phyloP scores from a whole-genome alignment of 2,113 vertebrate species.

The Plestiodon gilberti region DNA sequence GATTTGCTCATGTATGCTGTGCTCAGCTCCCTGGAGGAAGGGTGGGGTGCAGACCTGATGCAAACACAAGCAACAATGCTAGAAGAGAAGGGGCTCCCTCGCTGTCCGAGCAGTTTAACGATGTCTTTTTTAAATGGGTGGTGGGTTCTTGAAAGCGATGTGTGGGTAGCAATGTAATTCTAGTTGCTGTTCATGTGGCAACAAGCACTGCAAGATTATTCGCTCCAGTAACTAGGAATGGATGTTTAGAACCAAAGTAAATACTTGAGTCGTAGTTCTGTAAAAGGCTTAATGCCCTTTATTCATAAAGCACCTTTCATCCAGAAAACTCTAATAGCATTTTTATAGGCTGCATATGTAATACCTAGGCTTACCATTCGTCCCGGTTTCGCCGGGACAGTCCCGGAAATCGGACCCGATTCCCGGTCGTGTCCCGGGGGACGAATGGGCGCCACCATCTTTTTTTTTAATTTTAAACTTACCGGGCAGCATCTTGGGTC shows the following conservation, averaged over 20 bases:
- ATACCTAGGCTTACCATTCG: too few relatives aligned
- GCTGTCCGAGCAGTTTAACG: neutral
- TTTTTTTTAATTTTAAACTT: too few relatives aligned
- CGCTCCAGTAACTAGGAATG: conserved; percentile 58
- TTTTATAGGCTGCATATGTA: neutral
- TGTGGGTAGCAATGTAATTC: neutral
- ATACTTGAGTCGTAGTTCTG: neutral
- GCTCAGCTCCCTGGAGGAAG: neutral
- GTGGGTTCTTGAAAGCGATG: neutral
- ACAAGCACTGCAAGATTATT: conserved; percentile 58
- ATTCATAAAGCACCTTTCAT: conserved; percentile 44
- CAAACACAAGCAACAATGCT: neutral
- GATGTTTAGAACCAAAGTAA: conserved; percentile 61
- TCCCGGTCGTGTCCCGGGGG: too few relatives aligned
- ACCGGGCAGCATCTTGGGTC: too few relatives aligned
- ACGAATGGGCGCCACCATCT: too few relatives aligned
- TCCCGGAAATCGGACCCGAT: too few relatives aligned
- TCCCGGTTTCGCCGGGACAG: too few relatives aligned
- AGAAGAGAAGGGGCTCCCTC: conserved; percentile 28
- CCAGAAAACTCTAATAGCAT: conserved; percentile 33
- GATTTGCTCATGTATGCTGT: conserved; percentile 38
- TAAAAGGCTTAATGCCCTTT: conserved; percentile 45
- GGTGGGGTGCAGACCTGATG: conserved; percentile 15
- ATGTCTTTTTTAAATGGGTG: neutral
- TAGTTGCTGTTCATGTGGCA: neutral